phyloP scores from a whole-genome alignment of 2,888 invertebrate species.

The Cephus sareptanus region DNA sequence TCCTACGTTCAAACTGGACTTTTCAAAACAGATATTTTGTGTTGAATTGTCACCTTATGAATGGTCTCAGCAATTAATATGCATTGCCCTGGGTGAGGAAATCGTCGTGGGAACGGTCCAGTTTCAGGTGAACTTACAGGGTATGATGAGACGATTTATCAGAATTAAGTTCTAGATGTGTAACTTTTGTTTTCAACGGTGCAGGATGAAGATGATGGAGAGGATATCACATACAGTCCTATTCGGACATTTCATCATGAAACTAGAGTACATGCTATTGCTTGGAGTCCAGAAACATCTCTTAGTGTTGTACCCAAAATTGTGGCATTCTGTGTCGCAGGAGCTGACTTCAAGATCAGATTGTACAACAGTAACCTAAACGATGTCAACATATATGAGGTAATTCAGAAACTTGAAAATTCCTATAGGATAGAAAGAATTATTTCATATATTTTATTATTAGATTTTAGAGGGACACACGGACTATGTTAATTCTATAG shows the following conservation, averaged over 20 bases:
- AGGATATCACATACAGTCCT: slow-evolving; percentile 69
- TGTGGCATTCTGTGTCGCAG: slow-evolving; percentile 69
- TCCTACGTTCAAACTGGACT: slow-evolving; percentile 67
- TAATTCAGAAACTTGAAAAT: slow-evolving; percentile 34
- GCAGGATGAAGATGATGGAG: slow-evolving; percentile 68
- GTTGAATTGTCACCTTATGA: slow-evolving; percentile 74
- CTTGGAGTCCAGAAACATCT: slow-evolving; percentile 74
- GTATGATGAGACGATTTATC: background rate
- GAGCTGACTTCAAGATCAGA: slow-evolving; percentile 70
- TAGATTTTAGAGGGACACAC: slow-evolving; percentile 73
- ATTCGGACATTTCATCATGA: slow-evolving; percentile 71
- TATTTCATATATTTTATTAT: slow-evolving; percentile 4
- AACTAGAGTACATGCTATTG: slow-evolving; percentile 69
- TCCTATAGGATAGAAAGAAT: slow-evolving; percentile 2
- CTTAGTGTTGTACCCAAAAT: slow-evolving; percentile 71
- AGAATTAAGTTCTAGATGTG: background rate
- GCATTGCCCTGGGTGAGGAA: slow-evolving; percentile 71
- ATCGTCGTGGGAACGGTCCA: slow-evolving; percentile 70
- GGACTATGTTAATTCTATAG: slow-evolving; percentile 76
- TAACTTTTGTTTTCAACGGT: background rate
- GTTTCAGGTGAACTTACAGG: slow-evolving; percentile 68
- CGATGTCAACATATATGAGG: slow-evolving; percentile 67
- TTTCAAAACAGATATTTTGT: slow-evolving; percentile 69
- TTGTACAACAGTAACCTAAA: slow-evolving; percentile 70
- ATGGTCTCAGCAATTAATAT: slow-evolving; percentile 74